Evolutionary conservation across 2,113 vertebrate species (phyloP).

Genomic region (Reinhardtius hippoglossoides): DNA sequence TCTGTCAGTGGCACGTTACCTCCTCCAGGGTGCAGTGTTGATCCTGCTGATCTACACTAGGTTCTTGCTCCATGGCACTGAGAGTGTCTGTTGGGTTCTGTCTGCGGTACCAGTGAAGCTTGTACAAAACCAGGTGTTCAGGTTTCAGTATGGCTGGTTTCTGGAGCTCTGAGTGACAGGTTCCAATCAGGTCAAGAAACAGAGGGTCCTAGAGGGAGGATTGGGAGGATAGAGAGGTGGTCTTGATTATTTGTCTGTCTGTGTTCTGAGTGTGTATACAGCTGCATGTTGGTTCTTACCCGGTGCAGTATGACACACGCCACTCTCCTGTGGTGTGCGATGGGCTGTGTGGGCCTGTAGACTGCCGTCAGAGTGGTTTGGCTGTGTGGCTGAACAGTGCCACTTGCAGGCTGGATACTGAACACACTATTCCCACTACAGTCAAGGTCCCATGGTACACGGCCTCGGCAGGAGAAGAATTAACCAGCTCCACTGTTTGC

Average conservation of each 20-base stretch:
- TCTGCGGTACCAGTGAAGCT: conserved; percentile 77
- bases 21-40: conserved; percentile 68
- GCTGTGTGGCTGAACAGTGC: conserved; percentile 81
- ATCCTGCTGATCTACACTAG: conserved; percentile 73
- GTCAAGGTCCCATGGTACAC: conserved; percentile 90
- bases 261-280: not conserved
- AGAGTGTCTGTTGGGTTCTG: conserved; percentile 80
- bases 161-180: conserved; percentile 87
- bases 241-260: not conserved
- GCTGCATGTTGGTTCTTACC: conserved; percentile 75
- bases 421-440: conserved; percentile 88
- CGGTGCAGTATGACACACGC: conserved; percentile 90
- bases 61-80: conserved; percentile 74
- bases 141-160: conserved; percentile 84
- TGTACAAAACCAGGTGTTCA: conserved; percentile 85
- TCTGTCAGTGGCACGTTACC: conserved; percentile 24
- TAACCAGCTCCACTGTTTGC: conserved; percentile 83
- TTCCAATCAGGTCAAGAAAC: conserved; percentile 92
- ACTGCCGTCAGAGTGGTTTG: conserved; percentile 76
- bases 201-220: conserved; percentile 83
- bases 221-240: not conserved
- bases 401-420: conserved; percentile 82
- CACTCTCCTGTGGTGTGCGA: conserved; percentile 86
- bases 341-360: conserved; percentile 85
- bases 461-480: conserved; percentile 80